Percentiles rank a stretch among this genome's conserved stretches.
Conservation (phyloP, 92 coral and sea anemone genomes). For the Epizoanthus illoricatus region DNA sequence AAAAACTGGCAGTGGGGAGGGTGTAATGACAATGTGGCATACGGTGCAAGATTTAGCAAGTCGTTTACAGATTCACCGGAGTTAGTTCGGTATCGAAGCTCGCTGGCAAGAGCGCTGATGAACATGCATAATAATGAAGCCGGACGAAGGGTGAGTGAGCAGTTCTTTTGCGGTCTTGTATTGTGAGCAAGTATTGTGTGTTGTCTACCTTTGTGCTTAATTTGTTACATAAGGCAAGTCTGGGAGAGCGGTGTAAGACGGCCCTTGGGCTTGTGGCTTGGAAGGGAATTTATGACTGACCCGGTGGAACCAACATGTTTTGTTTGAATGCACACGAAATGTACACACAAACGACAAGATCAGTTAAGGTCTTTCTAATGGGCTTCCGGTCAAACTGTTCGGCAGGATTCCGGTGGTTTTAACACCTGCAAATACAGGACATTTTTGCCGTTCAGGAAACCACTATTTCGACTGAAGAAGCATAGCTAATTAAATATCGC, state of each 20-base stretch:
- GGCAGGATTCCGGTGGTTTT: background rate
- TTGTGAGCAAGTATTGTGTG: background rate
- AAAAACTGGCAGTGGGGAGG: conserved; percentile 81
- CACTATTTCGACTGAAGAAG: background rate
- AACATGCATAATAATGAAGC: conserved; percentile 83
- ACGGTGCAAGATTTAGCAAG: conserved; percentile 75
- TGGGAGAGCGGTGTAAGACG: background rate
- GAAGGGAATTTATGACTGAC: too few species aligned
- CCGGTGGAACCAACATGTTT: too few species aligned
- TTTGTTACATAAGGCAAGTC: background rate
- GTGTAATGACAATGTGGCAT: conserved; percentile 86
- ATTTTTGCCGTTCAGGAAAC: conserved; percentile 14
- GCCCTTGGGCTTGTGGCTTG: too few species aligned
- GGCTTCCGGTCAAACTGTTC: conserved; percentile 15
- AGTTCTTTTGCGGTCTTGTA: background rate
- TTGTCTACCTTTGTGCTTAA: background rate
- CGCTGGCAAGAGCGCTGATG: conserved; percentile 65
- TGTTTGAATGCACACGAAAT: too few species aligned
- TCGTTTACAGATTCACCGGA: conserved; percentile 68
- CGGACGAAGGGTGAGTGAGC: conserved; percentile 76
- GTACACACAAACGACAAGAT: background rate
- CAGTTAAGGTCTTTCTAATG: background rate
- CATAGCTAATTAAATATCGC: too few species aligned
- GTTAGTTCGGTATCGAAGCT: conserved; percentile 39
- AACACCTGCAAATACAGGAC: background rate